Evolutionary conservation across 2,113 vertebrate species (phyloP).

Genomic region (Saguinus midas): DNA sequence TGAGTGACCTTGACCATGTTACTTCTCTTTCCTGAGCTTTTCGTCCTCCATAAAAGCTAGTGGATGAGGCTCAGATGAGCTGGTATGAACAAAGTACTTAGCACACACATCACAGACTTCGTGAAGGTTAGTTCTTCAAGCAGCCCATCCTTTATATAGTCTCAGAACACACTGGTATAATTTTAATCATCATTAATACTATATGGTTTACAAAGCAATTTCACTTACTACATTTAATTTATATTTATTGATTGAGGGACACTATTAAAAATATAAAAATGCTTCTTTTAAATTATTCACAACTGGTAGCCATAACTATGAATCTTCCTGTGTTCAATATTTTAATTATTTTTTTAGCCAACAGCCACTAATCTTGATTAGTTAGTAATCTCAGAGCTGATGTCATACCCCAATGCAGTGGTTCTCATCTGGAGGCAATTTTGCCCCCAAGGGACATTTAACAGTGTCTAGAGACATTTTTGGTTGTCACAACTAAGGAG

Average conservation of each 20-base stretch:
- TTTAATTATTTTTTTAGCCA: constrained; percentile 18
- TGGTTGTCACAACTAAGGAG: not conserved
- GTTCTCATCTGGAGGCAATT: not conserved
- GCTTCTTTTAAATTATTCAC: constrained; percentile 35
- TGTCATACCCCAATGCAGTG: not conserved
- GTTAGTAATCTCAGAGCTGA: not conserved
- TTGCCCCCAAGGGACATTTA: not conserved
- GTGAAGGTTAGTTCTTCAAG: not conserved
- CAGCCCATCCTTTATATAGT: not conserved
- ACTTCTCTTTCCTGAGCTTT: not conserved
- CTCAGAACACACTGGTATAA: not conserved
- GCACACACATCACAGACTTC: not conserved
- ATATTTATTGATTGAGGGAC: constrained; percentile 2
- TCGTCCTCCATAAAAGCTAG: not conserved
- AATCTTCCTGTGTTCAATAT: constrained; percentile 21
- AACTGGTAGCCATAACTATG: not conserved
- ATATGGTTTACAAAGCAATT: not conserved
- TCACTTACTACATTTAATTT: constrained; percentile 15
- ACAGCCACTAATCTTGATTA: not conserved
- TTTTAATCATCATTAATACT: constrained; percentile 4
- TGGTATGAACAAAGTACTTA: not conserved
- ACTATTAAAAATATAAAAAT: constrained; percentile 25
- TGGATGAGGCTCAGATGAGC: not conserved
- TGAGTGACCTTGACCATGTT: not conserved
- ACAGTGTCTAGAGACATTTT: not conserved